Base-by-base conservation (phyloP, 2,113 vertebrate species). In the Gobiocypris rarus region DNA sequence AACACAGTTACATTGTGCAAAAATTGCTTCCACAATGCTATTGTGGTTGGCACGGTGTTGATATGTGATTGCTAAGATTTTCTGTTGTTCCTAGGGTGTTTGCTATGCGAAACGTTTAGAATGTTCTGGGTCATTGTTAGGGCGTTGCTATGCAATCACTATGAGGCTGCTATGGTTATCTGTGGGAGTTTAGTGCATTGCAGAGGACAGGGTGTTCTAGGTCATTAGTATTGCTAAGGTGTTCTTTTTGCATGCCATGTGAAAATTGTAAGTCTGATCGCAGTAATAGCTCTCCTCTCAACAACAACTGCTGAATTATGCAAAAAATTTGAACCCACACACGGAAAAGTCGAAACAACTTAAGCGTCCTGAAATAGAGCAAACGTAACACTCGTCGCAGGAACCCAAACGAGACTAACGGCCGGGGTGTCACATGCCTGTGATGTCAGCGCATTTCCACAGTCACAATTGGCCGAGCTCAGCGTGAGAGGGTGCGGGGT, bases 391-490 rank as follows among this genome's bases (percentile, higher is more conserved):
- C 78, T 43, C 54, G 0, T 45, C 3, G 34, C 38, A 50, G 83
- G 63, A 28, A 15, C 54, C 26, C 22, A 50, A 67, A 31, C 48
- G 3, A 54, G n/a, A 45, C 28, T 17, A 28, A 24, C 38, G n/a
- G 54, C 56, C 24, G 8, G 14, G 41, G 3, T 48, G 43, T 85
- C 74, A 78, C 56, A 31, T 85, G 79, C 2, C 56, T 24, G 69
- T 70, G 78, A 85, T 26, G 59, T 86, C 86, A 85, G 50, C 15
- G 5, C 15, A 14, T 54, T 38, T 52, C n/a, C 9, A 24, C 31
- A 28, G n/a, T 17, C 5, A 5, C 3, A 58, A 88, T 86, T 88
- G 87, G 87, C 76, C 48, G 70, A 9, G 41, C 8, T 83, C 86
- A 22, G 86, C 17, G n/a, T 80, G 86, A 61, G 69, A 71, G 67